A percentile compares a stretch with the other conserved stretches of the same genome.
These are phyloP conservation scores for Pseudanteris insignis DNA, from an alignment of 2,888 invertebrate species.

Conservation along the genomic window DNA sequence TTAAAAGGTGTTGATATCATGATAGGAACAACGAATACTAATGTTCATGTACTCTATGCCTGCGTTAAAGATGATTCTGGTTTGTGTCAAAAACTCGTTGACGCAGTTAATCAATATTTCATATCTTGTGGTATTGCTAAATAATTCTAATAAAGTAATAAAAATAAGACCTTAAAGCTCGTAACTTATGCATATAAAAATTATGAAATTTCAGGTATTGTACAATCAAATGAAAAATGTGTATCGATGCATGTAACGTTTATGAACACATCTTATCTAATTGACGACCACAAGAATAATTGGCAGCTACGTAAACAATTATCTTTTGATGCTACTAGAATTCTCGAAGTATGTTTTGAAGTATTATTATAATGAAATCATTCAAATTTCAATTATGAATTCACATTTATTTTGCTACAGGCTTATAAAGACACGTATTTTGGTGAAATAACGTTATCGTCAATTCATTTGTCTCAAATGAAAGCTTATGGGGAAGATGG, in stretches of 20 bases:
- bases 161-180: too few relatives aligned
- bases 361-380: too few relatives aligned
- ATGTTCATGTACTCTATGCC: slow-evolving; percentile 83
- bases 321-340: too few relatives aligned
- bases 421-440: background rate
- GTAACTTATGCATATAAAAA: too few relatives aligned
- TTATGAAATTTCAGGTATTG: slow-evolving; percentile 71
- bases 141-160: too few relatives aligned
- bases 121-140: slow-evolving; percentile 69
- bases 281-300: too few relatives aligned
- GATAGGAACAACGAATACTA: too few relatives aligned
- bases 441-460: slow-evolving; percentile 2
- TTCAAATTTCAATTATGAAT: too few relatives aligned
- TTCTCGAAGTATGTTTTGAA: too few relatives aligned
- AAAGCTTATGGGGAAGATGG: background rate
- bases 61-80: slow-evolving; percentile 68
- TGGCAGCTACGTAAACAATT: too few relatives aligned
- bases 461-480: background rate
- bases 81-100: slow-evolving; percentile 73
- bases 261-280: slow-evolving; percentile 79
- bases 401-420: background rate
- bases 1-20: slow-evolving; percentile 76
- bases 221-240: slow-evolving; percentile 67
- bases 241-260: slow-evolving; percentile 89
- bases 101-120: slow-evolving; percentile 72